Percentiles rank a stretch among this genome's conserved stretches.
phyloP scores from a whole-genome alignment of 2,888 invertebrate genomes.

The Cyclophora punctaria region DNA sequence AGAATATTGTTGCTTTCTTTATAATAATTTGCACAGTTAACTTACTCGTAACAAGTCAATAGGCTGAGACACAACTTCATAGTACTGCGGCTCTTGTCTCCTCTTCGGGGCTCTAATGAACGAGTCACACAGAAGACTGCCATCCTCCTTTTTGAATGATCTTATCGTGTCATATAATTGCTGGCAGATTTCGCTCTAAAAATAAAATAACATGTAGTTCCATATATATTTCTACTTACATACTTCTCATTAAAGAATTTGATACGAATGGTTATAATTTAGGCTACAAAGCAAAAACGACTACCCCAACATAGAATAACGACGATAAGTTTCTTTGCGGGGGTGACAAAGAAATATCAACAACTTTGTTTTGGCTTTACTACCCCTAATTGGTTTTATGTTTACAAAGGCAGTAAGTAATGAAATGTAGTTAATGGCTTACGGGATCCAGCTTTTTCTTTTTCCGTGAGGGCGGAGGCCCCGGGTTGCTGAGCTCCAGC shows the following conservation, averaged over 20 bases:
- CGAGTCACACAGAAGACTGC: slow-evolving; percentile 90
- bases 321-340: too few relatives aligned
- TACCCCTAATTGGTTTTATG: too few relatives aligned
- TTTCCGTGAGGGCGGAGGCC: slow-evolving; percentile 73
- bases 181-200: slow-evolving; percentile 88
- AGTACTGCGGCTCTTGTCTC: slow-evolving; percentile 92
- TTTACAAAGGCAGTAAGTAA: too few relatives aligned
- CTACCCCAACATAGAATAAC: too few relatives aligned
- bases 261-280: neutral
- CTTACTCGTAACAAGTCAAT: slow-evolving; percentile 90
- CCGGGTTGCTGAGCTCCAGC: slow-evolving; percentile 64
- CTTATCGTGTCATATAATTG: slow-evolving; percentile 94
- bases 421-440: slow-evolving; percentile 24
- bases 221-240: neutral
- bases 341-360: too few relatives aligned
- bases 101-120: slow-evolving; percentile 96
- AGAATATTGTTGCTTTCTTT: neutral
- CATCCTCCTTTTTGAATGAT: slow-evolving; percentile 94
- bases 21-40: slow-evolving; percentile 1
- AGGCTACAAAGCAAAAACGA: neutral
- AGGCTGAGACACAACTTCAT: slow-evolving; percentile 94
- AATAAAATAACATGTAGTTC: slow-evolving; percentile 14
- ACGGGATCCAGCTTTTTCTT: slow-evolving; percentile 86
- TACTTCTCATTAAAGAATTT: neutral
- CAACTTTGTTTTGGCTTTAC: too few relatives aligned